A percentile compares a stretch with the other conserved stretches of the same genome.
phyloP scores from a whole-genome alignment of 30 jellyfish, hydroid and myxozoan genomes.

The Cassiopea andromeda region DNA sequence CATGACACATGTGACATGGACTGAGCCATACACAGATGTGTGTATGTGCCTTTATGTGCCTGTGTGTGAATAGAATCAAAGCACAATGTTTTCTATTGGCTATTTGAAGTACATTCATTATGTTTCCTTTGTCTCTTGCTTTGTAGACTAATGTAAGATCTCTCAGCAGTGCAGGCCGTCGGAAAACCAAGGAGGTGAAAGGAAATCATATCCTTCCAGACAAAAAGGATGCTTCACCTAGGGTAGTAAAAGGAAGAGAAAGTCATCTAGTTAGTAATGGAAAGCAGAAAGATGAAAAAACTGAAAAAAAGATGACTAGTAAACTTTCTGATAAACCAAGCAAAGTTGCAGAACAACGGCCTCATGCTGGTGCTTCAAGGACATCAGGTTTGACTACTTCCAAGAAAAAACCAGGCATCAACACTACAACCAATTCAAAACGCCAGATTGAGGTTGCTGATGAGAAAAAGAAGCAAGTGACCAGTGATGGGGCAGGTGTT shows the following conservation, averaged over 20 bases:
- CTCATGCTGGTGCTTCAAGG: neutral
- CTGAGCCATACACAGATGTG: no score
- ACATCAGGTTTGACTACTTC: neutral
- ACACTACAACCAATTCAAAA: neutral
- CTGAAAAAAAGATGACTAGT: neutral
- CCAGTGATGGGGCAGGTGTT: constrained; percentile 17
- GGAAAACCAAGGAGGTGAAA: constrained; percentile 73
- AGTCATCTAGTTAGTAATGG: constrained; percentile 18
- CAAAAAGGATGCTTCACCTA: constrained; percentile 67
- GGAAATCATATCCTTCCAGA: constrained; percentile 51
- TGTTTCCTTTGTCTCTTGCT: neutral
- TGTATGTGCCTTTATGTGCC: no score
- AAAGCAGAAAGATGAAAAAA: constrained; percentile 10
- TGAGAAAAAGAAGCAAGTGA: neutral
- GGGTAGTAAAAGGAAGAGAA: constrained; percentile 28
- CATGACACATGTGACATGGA: no score
- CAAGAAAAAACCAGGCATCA: neutral
- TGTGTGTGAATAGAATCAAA: no score
- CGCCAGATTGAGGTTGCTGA: neutral
- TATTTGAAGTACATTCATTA: no score
- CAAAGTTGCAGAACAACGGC: neutral
- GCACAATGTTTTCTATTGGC: no score
- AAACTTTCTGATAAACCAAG: neutral
- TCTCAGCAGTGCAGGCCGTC: constrained; percentile 83
- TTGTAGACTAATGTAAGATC: constrained; percentile 55